These are phyloP conservation scores for Eidolon helvum DNA, from an alignment of 2,113 vertebrate genomes.

Conservation along the genomic window DNA sequence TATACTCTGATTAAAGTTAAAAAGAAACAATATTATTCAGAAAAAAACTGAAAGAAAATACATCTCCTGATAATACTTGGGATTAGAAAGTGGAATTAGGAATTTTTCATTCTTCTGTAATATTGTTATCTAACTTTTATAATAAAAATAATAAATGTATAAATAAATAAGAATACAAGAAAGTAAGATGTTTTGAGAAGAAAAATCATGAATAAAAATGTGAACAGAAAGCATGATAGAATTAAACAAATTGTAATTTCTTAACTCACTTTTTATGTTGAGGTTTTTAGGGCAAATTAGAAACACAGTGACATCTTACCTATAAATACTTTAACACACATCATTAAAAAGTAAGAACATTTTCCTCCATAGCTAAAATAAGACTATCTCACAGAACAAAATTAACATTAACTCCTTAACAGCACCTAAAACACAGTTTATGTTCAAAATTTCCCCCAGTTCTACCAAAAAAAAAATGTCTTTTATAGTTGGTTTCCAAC, in stretches of 20 bases:
- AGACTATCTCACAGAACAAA: slow-evolving; percentile 17
- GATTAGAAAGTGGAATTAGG: background rate
- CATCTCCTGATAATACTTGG: background rate
- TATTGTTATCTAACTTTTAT: background rate
- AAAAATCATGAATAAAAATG: slow-evolving; percentile 20
- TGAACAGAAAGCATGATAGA: background rate
- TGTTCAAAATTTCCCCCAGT: background rate
- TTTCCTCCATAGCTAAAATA: background rate
- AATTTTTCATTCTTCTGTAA: slow-evolving; percentile 10
- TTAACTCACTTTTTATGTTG: background rate
- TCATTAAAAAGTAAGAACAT: background rate
- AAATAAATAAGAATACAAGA: background rate
- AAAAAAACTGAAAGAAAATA: background rate
- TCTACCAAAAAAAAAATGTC: background rate
- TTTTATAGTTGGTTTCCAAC: slow-evolving; percentile 10
- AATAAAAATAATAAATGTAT: slow-evolving; percentile 11
- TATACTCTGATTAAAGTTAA: background rate
- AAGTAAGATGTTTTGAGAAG: background rate
- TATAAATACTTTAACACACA: background rate
- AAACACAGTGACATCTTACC: background rate
- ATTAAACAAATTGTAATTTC: slow-evolving; percentile 9
- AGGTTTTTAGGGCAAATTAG: slow-evolving; percentile 44
- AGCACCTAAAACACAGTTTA: background rate
- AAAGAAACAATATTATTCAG: background rate
- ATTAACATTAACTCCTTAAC: background rate